Base-by-base conservation (phyloP, 2,888 invertebrate species). In the Andrena fulva region DNA sequence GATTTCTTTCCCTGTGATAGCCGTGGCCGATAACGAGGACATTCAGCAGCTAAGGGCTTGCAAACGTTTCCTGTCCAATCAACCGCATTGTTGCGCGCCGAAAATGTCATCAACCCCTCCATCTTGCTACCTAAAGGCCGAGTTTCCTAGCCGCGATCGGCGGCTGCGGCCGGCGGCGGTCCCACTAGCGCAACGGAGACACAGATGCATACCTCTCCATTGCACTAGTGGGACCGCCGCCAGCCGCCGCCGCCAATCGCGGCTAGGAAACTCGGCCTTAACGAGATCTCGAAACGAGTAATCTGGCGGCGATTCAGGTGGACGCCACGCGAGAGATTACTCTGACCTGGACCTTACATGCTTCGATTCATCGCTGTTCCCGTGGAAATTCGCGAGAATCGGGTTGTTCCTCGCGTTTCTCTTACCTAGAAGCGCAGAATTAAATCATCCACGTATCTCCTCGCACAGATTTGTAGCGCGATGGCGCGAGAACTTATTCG, bases 61-160 rank as follows among this genome's bases (percentile, higher is more conserved):
- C 87, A 82, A 91, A 90, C 89, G 89, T 88, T 91, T 89, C 89
- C 89, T 87, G 89, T 85, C 86, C 92, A 92, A 92, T 92, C 92
- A 92, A 84, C 88, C 80, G 85, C 85, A 91, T 92, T 92, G 91
- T 91, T 81, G 66, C 81, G 71, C 42, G 5, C 66, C 70, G 74
- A 87, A 90, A 89, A 84, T 80, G 71, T 77, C 72, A 82, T 79
- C 80, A 59, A 68, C 60, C 70, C 27, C 73, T 71, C 63, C 77
- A 84, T 82, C 75, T 69, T 42, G 60, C 74, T 63, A 71, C 75
- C 56, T 29, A n/a, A n/a, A n/a, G n/a, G n/a, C n/a, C n/a, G n/a
- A n/a, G n/a, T n/a, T n/a, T n/a, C n/a, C n/a, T n/a, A n/a, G n/a
- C n/a, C n/a, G n/a, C n/a, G n/a, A n/a, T n/a, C n/a, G n/a, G n/a